Base-by-base conservation (phyloP, 2,797 vertebrate genomes). In the Chelmon rostratus region DNA sequence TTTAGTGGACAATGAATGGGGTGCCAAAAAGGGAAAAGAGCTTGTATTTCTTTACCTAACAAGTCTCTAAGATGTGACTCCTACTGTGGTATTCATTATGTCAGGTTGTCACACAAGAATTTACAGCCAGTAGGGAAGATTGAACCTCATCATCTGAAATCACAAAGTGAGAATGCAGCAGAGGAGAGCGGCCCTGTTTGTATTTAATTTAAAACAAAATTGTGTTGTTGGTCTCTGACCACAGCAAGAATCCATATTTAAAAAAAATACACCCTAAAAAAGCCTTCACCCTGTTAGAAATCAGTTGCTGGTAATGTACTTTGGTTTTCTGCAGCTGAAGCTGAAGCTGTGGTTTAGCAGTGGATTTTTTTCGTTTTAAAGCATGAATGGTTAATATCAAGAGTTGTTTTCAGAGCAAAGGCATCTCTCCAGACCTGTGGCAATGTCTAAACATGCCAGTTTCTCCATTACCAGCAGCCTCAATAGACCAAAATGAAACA, bases 341-440 rank as follows among this genome's bases (percentile, higher is more conserved):
- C 44, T 62, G 42, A 76, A 21, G 56, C 62, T 82, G 72, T 37
- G 73, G 76, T 74, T 88, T 7, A n/a, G 46, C 75, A 28, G 69
- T 68, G 54, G 49, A 57, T 75, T 44, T 31, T 49, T 80, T 78
- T 71, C 18, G 66, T 71, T 59, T 11, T 31, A 37, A 66, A 67
- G 58, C 46, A 49, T 35, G 59, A 82, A 68, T 78, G 59, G 77
- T 69, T 82, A 79, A 83, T 75, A 59, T 86, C 40, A 72, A 63
- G 64, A 54, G 78, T 79, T 82, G 49, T 73, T 76, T 69, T 83
- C 74, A 74, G 80, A 80, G 33, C 46, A 31, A 33, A 33, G 85
- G 78, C 68, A 44, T 83, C 53, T 67, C 81, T 89, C 84, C 80
- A 89, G 73, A 80, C 59, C 70, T 90, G 81, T 78, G 73, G 87